phyloP scores from a whole-genome alignment of 2,113 vertebrate genomes.

The Struthio camelus region DNA sequence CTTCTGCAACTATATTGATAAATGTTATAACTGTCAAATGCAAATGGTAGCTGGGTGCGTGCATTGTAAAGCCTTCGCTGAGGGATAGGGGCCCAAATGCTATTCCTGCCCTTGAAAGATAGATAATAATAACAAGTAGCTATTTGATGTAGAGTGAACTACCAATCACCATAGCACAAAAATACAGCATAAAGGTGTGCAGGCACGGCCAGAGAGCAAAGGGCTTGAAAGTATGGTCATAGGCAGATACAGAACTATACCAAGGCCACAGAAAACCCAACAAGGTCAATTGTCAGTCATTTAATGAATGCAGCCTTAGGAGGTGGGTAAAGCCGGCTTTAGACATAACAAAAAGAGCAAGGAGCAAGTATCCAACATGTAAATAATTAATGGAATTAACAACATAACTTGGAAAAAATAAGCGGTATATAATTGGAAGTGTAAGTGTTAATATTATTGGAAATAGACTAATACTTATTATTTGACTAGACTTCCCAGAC shows the following conservation, averaged over 20 bases:
- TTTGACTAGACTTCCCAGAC: not conserved
- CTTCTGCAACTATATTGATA: not conserved
- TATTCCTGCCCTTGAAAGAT: not conserved
- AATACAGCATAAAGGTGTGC: not conserved
- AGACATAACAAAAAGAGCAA: not conserved
- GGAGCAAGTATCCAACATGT: not conserved
- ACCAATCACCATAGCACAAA: not conserved
- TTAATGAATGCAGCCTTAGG: fast-evolving
- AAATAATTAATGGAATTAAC: not conserved
- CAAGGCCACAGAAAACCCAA: not conserved
- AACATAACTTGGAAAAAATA: not conserved
- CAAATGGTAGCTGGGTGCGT: not conserved
- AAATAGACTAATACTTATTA: not conserved
- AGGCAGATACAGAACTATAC: not conserved
- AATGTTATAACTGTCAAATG: not conserved
- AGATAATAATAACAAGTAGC: not conserved
- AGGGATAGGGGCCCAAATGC: not conserved
- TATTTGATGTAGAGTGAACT: not conserved
- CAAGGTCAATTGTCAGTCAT: not conserved
- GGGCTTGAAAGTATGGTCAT: not conserved
- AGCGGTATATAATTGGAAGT: not conserved
- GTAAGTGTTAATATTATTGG: not conserved
- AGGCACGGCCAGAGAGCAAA: not conserved
- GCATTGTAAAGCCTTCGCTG: not conserved
- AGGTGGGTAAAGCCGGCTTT: not conserved